Base-by-base conservation (phyloP, 1,140 invertebrate species). In the Magallana ariakensis region DNA sequence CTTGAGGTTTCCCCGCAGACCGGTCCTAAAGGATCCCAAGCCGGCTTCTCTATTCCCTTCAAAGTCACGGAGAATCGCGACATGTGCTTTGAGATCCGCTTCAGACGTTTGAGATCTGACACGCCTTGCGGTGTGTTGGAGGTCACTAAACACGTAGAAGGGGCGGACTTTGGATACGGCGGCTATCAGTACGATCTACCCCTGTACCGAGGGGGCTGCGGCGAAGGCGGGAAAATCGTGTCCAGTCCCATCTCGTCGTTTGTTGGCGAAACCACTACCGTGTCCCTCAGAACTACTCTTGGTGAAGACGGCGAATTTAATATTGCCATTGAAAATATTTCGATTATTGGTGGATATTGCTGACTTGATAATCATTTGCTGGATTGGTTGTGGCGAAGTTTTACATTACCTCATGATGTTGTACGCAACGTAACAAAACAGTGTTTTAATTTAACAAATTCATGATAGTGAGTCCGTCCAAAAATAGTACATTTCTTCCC, bases 31-130 rank as follows among this genome's bases (percentile, higher is more conserved):
- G 66, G 66, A 75, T 19, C 19, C 22, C 9, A 75, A 22, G 22
- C 66, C 22, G 19, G 33, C 22, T 26, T 75, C 11, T 13, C 13
- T 26, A 75, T 75, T 13, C 66, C 66, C 4, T 75, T 75, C 19
- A 75, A 75, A 75, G 33, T 75, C 33, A 26, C 22, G 11, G 58
- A 60, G n/a, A 75, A 75, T 75, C 66, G 26, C 22, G 66, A 75
- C 66, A 75, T 75, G 66, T 26, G 22, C 22, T 33, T 75, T 19
- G 22, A 75, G 33, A 26, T 75, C 22, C 22, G 5, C 9, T 26
- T 75, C 9, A 75, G 66, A 33, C 22, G 19, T 75, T 26, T 75
- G 22, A 11, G 2, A 26, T 19, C 66, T 75, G 66, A 19, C 15
- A 75, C 22, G 33, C 13, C 66, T 9, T 19, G 10, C 22, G 66